A percentile compares a stretch with the other conserved stretches of the same genome.
Evolutionary conservation across 2,888 invertebrate genomes (phyloP).

Genomic region (Aplocera efformata): DNA sequence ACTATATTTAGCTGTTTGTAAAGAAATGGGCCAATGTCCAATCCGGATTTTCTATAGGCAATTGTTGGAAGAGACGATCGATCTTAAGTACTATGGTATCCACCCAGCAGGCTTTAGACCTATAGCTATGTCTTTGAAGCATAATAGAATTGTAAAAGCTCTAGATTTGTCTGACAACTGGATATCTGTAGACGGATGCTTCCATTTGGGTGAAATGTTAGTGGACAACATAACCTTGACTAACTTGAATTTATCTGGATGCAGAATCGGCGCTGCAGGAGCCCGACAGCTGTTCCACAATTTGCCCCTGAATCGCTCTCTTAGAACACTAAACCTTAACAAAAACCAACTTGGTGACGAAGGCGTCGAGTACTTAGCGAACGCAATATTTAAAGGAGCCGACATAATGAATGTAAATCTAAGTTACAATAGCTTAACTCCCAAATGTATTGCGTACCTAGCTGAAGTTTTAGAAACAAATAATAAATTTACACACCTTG

Average conservation of each 20-base stretch:
- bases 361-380: conserved; percentile 42
- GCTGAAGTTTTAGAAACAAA: conserved; percentile 45
- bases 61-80: conserved; percentile 41
- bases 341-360: conserved; percentile 48
- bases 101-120: conserved; percentile 48
- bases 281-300: conserved; percentile 35
- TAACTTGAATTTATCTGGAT: conserved; percentile 53
- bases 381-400: conserved; percentile 39
- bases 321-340: conserved; percentile 45
- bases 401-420: conserved; percentile 41
- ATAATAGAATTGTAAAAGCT: conserved; percentile 45
- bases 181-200: conserved; percentile 52
- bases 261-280: conserved; percentile 52
- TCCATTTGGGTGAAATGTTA: conserved; percentile 57
- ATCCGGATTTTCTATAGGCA: conserved; percentile 45
- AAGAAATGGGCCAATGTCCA: conserved; percentile 50
- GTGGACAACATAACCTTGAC: conserved; percentile 39
- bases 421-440: conserved; percentile 48
- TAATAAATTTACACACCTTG: conserved; percentile 46
- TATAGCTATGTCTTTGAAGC: conserved; percentile 50
- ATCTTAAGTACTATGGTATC: conserved; percentile 58
- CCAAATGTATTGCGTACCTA: conserved; percentile 37
- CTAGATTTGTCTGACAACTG: conserved; percentile 57
- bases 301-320: conserved; percentile 38
- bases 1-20: conserved; percentile 49